phyloP scores from a whole-genome alignment of 1,140 invertebrate genomes.

The Andrena cerasifolii region DNA sequence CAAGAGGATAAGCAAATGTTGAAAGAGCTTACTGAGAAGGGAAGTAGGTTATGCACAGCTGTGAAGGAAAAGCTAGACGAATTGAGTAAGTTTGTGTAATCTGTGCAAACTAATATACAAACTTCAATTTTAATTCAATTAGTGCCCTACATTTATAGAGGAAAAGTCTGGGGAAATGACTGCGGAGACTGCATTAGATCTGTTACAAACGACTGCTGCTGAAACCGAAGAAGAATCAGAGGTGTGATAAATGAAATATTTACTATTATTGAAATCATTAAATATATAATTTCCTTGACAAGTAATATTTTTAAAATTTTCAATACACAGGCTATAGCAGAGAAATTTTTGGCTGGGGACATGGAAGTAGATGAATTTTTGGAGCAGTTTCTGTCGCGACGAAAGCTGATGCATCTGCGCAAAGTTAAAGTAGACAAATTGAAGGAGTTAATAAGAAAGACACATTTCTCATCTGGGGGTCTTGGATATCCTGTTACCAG shows the following conservation, averaged over 20 bases:
- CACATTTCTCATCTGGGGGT: constrained; percentile 69
- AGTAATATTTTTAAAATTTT: constrained; percentile 33
- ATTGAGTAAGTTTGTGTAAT: constrained; percentile 83
- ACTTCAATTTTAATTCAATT: neutral
- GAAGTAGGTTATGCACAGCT: constrained; percentile 85
- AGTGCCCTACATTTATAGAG: constrained; percentile 79
- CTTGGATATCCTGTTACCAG: constrained; percentile 72
- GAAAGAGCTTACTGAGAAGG: constrained; percentile 87
- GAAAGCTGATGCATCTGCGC: constrained; percentile 90
- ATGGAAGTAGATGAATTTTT: constrained; percentile 90
- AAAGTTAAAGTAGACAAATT: constrained; percentile 94
- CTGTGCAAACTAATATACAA: neutral
- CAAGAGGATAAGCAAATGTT: constrained; percentile 87
- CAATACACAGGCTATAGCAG: constrained; percentile 84
- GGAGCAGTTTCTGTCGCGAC: constrained; percentile 87
- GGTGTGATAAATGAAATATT: constrained; percentile 72
- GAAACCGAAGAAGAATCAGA: constrained; percentile 95
- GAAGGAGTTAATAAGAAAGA: constrained; percentile 87
- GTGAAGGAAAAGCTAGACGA: constrained; percentile 87
- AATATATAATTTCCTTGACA: neutral
- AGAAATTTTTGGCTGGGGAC: constrained; percentile 89
- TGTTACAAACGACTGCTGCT: constrained; percentile 92
- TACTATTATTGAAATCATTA: constrained; percentile 20
- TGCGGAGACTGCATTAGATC: constrained; percentile 90
- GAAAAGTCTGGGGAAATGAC: constrained; percentile 87